Evolutionary conservation across 2,888 invertebrate genomes (phyloP).

Genomic region (Stramonita haemastoma): DNA sequence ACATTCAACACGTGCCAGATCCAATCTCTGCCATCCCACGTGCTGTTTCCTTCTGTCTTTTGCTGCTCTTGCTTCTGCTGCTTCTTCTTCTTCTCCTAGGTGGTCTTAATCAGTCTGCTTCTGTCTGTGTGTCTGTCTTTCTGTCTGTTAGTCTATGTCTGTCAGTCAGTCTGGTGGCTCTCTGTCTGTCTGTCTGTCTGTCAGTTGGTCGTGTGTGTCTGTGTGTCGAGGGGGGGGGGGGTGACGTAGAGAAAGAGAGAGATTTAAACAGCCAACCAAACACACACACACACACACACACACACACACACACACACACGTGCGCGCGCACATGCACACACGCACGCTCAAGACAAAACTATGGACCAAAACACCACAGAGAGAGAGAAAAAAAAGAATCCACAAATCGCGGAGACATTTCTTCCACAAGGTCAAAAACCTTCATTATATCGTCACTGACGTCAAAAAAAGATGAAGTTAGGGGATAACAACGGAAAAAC

Average conservation of each 20-base stretch:
- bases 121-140: neutral
- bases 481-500: too few relatives aligned
- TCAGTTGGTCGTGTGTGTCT: neutral
- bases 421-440: too few relatives aligned
- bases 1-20: neutral
- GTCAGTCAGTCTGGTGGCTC: too few relatives aligned
- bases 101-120: neutral
- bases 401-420: too few relatives aligned
- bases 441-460: too few relatives aligned
- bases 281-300: slow-evolving; percentile 1
- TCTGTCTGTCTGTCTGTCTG: neutral
- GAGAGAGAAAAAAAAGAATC: too few relatives aligned
- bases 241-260: neutral
- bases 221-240: neutral
- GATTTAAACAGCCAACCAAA: neutral
- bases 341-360: neutral
- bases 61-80: neutral
- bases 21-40: neutral
- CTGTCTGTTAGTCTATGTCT: neutral
- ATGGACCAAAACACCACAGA: too few relatives aligned
- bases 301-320: neutral
- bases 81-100: neutral
- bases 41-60: neutral
- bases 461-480: too few relatives aligned
- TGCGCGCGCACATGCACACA: neutral